Evolutionary conservation across 2,888 invertebrate species (phyloP).

Genomic region (Tinea pellionella): DNA sequence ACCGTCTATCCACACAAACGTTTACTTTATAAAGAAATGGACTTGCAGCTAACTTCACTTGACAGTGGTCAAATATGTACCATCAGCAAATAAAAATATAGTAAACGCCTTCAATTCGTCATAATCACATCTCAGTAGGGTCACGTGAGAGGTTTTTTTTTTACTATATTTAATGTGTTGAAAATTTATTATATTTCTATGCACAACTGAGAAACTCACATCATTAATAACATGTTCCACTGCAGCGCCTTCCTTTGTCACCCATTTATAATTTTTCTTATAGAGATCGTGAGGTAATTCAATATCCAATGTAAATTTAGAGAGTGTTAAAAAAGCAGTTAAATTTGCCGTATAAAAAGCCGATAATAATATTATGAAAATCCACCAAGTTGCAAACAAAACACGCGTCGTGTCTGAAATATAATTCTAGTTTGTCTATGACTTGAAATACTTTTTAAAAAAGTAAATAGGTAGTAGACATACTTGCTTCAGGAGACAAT

Average conservation of each 20-base stretch:
- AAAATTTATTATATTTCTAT: no score
- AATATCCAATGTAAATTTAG: conserved; percentile 85
- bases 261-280: conserved; percentile 76
- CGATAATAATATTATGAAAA: conserved; percentile 87
- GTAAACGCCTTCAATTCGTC: no score
- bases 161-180: no score
- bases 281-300: conserved; percentile 75
- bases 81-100: no score
- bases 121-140: no score
- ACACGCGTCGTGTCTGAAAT: conserved; percentile 81
- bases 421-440: conserved; percentile 25
- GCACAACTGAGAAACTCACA: conserved; percentile 43
- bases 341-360: conserved; percentile 93
- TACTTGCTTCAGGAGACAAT: conserved; percentile 83
- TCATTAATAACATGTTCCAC: conserved; percentile 74
- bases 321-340: conserved; percentile 88
- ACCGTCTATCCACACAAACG: no score
- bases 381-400: conserved; percentile 92
- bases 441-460: no score
- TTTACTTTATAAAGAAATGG: no score
- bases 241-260: conserved; percentile 75
- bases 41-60: no score
- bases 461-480: conserved; percentile 29
- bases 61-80: no score
- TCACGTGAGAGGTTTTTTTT: no score